Evolutionary conservation across 1,140 invertebrate genomes (phyloP), one percentile per base, ranked within the genome.

Genomic region (Ericerus pela): DNA sequence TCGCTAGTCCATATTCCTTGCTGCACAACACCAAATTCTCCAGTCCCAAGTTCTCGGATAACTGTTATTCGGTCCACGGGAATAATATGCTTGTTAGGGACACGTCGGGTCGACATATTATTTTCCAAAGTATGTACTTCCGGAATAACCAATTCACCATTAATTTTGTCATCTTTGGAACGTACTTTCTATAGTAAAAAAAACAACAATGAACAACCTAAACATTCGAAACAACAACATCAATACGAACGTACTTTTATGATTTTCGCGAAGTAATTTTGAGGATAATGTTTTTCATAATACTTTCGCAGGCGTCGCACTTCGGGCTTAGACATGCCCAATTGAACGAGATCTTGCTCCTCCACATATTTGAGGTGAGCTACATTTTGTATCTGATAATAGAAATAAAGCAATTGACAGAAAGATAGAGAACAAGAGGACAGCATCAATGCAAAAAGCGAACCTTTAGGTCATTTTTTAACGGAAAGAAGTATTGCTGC

Each of bases 1-100:
- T 88, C 86, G 67, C 92, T 89, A n/a, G 89, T 93, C 94, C 94
- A 98, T 2, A 96, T 87, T 2, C 91, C 95, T 70, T 97, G 94
- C 65, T 96, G 93, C 0, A 98, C 95, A 6, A 93, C 84, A 8
- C 95, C 95, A 75, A 99, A 98, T 68, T 99, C 94, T 12, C 96
- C 95, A 60, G 83, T 85, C 22, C 94, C 94, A 14, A 98, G 70
- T 68, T 94, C 88, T 70, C 96, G 96, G 67, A 93, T 92, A 3
- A 96, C 83, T 31, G 85, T 83, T 62, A 99, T 94, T 47, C 84
- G 83, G 64, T 96, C 91, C 2, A 86, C 79, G 22, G 91, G 85
- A 66, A 99, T 99, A 60, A 98, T 94, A 67, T 97, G 93, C 70
- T 92, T 94, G 64, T 84, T 85, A 41, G 88, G 85, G 43, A 85